These are phyloP conservation scores for Heliconius hermathena DNA, from an alignment of 1,140 invertebrate species.

Conservation along the genomic window DNA sequence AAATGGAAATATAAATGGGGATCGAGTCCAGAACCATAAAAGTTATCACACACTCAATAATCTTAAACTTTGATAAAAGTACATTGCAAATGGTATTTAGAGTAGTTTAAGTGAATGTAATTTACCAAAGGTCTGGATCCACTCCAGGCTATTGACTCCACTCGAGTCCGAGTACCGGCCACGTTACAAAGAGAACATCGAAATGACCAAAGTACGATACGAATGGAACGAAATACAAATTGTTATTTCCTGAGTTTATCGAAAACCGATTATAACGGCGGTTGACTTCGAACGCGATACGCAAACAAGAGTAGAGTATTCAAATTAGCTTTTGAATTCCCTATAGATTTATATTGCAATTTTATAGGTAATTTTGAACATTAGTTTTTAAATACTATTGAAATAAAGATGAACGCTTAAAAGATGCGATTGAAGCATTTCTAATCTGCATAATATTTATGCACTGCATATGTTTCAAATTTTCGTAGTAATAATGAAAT, in stretches of 20 bases:
- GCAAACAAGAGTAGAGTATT: constrained; percentile 26
- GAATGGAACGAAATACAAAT: constrained; percentile 19
- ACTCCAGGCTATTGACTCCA: background rate
- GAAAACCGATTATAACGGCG: constrained; percentile 49
- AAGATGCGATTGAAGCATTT: background rate
- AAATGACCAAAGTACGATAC: constrained; percentile 16
- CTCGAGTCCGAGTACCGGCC: background rate
- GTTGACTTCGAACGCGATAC: constrained; percentile 21
- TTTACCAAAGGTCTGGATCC: background rate
- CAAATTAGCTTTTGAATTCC: constrained; percentile 23
- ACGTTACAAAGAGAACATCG: constrained; percentile 10
- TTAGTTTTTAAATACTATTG: background rate
- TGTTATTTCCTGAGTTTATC: constrained; percentile 41
- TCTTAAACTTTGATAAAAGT: background rate
- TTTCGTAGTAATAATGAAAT: too few species aligned
- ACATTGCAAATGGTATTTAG: background rate
- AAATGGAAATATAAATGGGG: too few species aligned
- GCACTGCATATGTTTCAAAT: too few species aligned
- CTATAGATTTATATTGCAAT: background rate
- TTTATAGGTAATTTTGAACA: constrained; percentile 1
- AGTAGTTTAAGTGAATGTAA: background rate
- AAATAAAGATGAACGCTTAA: background rate
- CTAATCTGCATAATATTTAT: too few species aligned
- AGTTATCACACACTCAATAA: background rate
- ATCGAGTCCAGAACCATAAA: background rate